A percentile compares a stretch with the other conserved stretches of the same genome.
phyloP scores from a whole-genome alignment of 92 coral and sea anemone species.

The Montipora capitata region DNA sequence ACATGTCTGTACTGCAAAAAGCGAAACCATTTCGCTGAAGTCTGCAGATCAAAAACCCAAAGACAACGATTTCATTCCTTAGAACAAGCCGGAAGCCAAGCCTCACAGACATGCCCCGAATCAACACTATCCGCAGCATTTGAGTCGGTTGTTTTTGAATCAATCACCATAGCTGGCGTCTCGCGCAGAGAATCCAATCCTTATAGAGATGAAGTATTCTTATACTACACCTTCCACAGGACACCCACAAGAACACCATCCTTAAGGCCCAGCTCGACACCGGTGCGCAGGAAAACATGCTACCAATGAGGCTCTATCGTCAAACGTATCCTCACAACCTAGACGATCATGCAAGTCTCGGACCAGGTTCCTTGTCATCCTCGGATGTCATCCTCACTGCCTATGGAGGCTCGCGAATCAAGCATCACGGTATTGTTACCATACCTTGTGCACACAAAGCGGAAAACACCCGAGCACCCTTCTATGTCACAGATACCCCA shows the following conservation, averaged over 20 bases:
- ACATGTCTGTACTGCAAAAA: no score
- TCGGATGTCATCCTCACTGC: slow-evolving; percentile 62
- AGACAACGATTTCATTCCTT: no score
- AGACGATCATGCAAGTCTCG: slow-evolving; percentile 35
- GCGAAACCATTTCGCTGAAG: no score
- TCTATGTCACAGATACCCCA: slow-evolving; percentile 65
- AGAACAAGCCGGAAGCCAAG: neutral
- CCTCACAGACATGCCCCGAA: neutral
- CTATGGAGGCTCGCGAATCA: slow-evolving; percentile 57
- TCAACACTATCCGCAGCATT: neutral
- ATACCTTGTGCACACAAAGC: slow-evolving; percentile 26
- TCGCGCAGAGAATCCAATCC: neutral
- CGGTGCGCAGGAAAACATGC: slow-evolving; percentile 55
- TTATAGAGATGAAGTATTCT: slow-evolving; percentile 57
- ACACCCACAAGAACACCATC: slow-evolving; percentile 18
- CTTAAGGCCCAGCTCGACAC: slow-evolving; percentile 55
- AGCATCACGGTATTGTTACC: slow-evolving; percentile 51
- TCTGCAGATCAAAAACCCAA: no score
- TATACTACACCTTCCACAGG: slow-evolving; percentile 3
- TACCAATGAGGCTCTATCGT: slow-evolving; percentile 55
- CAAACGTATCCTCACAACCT: slow-evolving; percentile 33
- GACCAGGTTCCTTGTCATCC: slow-evolving; percentile 14
- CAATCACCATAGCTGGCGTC: slow-evolving; percentile 42
- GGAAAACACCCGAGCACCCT: slow-evolving; percentile 31
- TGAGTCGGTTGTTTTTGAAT: slow-evolving; percentile 40